Percentiles rank a stretch among this genome's conserved stretches.
phyloP scores from a whole-genome alignment of 2,888 invertebrate genomes.

The Polyommatus iphigenia region DNA sequence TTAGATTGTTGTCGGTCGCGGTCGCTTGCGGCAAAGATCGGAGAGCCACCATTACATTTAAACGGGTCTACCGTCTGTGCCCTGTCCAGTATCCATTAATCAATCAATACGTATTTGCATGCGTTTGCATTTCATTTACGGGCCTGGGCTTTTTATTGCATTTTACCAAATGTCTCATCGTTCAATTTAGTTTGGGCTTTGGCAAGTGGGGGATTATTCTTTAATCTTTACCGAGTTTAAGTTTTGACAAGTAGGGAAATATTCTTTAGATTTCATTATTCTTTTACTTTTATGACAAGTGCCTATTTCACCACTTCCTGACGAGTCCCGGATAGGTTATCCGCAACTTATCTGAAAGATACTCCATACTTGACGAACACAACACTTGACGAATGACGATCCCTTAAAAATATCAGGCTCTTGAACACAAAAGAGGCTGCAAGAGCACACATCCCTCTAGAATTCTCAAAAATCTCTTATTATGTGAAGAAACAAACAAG shows the following conservation, averaged over 20 bases:
- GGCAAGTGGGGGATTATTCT: not conserved
- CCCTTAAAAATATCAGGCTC: not conserved
- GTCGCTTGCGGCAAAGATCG: no score
- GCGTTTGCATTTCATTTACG: not conserved
- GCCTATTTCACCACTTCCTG: no score
- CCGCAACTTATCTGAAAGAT: no score
- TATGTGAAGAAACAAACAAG: conserved; percentile 4
- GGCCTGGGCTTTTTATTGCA: not conserved
- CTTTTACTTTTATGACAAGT: no score
- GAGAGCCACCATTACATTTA: not conserved
- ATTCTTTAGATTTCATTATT: no score
- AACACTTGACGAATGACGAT: not conserved
- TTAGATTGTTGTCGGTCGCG: no score
- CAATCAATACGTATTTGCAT: conserved; percentile 14
- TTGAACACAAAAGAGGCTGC: not conserved
- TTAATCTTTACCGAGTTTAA: not conserved
- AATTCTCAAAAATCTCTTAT: conserved; percentile 3
- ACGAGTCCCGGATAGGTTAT: no score
- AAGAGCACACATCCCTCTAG: not conserved
- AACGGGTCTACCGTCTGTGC: not conserved
- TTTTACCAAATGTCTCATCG: not conserved
- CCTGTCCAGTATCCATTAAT: not conserved
- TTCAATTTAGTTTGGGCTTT: not conserved
- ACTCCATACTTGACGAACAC: not conserved
- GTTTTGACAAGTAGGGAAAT: no score